phyloP scores from a whole-genome alignment of 2,797 vertebrate genomes.

The Thunnus albacares region DNA sequence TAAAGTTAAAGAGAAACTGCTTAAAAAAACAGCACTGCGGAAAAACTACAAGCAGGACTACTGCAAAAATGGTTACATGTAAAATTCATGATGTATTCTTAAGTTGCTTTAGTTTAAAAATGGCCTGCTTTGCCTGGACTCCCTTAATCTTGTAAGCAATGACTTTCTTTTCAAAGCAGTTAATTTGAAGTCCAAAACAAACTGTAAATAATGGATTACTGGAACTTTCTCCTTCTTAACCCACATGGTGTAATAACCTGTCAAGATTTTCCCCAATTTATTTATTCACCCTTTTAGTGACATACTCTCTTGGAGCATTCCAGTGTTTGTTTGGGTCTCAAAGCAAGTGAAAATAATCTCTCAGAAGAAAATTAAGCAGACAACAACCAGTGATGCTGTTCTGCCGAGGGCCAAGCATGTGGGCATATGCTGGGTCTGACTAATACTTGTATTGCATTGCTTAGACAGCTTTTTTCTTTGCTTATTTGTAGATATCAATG shows the following conservation, averaged over 20 bases:
- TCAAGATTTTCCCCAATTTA: slow-evolving; percentile 82
- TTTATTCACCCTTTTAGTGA: slow-evolving; percentile 82
- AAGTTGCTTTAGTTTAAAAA: slow-evolving; percentile 66
- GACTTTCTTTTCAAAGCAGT: slow-evolving; percentile 83
- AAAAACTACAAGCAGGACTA: slow-evolving; percentile 51
- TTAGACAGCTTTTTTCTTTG: slow-evolving; percentile 77
- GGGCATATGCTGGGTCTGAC: slow-evolving; percentile 66
- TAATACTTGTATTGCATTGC: slow-evolving; percentile 77
- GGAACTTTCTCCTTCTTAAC: slow-evolving; percentile 86
- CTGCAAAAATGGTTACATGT: slow-evolving; percentile 62
- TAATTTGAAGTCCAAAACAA: slow-evolving; percentile 87
- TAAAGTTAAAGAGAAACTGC: slow-evolving; percentile 25
- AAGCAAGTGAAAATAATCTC: slow-evolving; percentile 79
- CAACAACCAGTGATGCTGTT: slow-evolving; percentile 70
- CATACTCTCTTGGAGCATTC: slow-evolving; percentile 70
- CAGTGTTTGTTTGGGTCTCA: slow-evolving; percentile 81
- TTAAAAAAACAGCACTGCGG: slow-evolving; percentile 24
- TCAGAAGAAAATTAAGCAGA: slow-evolving; percentile 77
- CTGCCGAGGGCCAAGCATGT: slow-evolving; percentile 64
- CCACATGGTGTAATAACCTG: slow-evolving; percentile 89
- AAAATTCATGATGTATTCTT: slow-evolving; percentile 82
- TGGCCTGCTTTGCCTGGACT: slow-evolving; percentile 77
- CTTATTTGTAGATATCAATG: slow-evolving; percentile 72
- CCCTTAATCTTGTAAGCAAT: slow-evolving; percentile 86
- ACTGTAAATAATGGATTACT: slow-evolving; percentile 90